Evolutionary conservation across 2,888 invertebrate species (phyloP).

Genomic region (Ischnura elegans): DNA sequence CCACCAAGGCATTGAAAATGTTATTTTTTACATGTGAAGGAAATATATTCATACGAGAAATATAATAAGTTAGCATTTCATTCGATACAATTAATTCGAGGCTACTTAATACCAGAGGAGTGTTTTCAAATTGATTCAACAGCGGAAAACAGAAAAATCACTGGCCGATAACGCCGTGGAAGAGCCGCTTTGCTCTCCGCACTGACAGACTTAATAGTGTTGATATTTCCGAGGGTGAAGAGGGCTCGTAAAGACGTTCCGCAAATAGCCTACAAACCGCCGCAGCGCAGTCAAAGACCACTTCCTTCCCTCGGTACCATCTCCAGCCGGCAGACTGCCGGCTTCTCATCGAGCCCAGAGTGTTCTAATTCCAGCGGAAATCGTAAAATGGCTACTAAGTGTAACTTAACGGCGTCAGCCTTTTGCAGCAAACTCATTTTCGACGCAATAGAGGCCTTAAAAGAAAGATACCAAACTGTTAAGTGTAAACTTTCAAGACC

Average conservation of each 20-base stretch:
- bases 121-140: background rate
- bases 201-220: background rate
- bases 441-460: background rate
- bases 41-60: no score
- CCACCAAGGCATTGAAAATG: no score
- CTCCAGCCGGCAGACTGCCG: background rate
- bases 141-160: background rate
- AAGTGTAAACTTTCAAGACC: background rate
- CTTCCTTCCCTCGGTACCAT: background rate
- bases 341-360: background rate
- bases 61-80: no score
- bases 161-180: background rate
- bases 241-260: background rate
- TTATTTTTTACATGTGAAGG: no score
- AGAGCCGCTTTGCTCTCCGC: background rate
- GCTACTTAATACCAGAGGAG: background rate
- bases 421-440: background rate
- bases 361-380: background rate
- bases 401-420: slow-evolving; percentile 9
- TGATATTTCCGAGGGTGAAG: background rate
- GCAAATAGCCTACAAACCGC: background rate
- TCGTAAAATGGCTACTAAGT: background rate
- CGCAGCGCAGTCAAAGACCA: background rate
- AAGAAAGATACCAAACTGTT: background rate
- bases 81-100: no score